Evolutionary conservation across 2,888 invertebrate genomes (phyloP).

Genomic region (Linnaemya vulpina): DNA sequence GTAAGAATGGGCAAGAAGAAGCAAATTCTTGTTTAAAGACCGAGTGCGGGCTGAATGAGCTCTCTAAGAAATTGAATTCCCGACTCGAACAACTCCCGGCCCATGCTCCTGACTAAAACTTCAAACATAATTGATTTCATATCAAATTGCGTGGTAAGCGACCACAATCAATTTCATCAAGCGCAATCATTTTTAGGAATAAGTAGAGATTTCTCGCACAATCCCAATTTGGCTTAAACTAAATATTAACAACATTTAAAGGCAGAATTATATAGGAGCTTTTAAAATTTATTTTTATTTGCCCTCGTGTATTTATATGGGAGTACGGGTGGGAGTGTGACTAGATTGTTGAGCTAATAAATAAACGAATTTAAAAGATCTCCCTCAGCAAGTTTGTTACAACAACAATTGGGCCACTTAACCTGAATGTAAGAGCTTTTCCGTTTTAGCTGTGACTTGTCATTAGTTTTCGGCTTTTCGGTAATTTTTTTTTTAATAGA

Average conservation of each 20-base stretch:
- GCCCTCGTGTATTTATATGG: not conserved
- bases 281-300: not conserved
- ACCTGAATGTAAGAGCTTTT: conserved; percentile 53
- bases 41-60: too few species aligned
- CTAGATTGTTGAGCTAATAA: conserved; percentile 18
- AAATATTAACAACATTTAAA: conserved; percentile 27
- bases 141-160: too few species aligned
- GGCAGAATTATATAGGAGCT: conserved; percentile 30
- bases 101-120: too few species aligned
- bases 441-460: conserved; percentile 48
- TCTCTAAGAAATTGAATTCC: too few species aligned
- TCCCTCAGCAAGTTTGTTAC: conserved; percentile 55
- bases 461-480: conserved; percentile 12
- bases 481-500: conserved; percentile 14
- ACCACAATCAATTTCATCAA: too few species aligned
- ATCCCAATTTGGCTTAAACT: too few species aligned
- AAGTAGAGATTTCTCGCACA: too few species aligned
- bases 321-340: not conserved
- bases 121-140: too few species aligned
- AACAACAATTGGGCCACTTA: conserved; percentile 32
- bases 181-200: too few species aligned
- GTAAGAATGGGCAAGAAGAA: too few species aligned
- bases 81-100: too few species aligned
- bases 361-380: conserved; percentile 46
- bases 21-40: too few species aligned